Base-by-base conservation (phyloP, 2,888 invertebrate genomes). In the Aphrophora alni region DNA sequence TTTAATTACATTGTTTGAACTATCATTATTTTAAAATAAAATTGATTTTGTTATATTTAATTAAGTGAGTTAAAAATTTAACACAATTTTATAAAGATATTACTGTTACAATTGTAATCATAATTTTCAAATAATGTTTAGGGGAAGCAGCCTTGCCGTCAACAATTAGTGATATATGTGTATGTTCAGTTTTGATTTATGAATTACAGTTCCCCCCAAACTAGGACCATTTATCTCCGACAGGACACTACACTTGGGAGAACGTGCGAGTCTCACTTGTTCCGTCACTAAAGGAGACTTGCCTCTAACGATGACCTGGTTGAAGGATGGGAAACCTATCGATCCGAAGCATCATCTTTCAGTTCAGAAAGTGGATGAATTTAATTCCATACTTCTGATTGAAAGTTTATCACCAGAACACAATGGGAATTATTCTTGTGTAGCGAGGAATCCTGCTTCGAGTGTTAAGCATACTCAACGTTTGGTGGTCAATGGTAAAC, bases 381-480 rank as follows among this genome's bases (percentile, higher is more conserved):
- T 92, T 89, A 94, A 93, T 91, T 93, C 93, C 90, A 93, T 94
- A 89, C 91, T 94, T 89, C 93, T 93, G 88, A 93, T 94, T 88
- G 93, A 94, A 88, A 93, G 92, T 88, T 90, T 94, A 86, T 92
- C 92, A 86, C 93, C 93, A 87, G 93, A 93, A 88, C 94, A 94
- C 89, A 93, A 93, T 85, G 94, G 95, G 88, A 94, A 94, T 89
- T 94, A 94, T 89, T 92, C 93, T 83, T 94, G 94, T 89, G 92
- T 92, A 86, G 94, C 93, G 85, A 91, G 92, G 86, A 94, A 94
- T 89, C 90, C 91, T 86, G 94, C 93, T 82, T 93, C 93, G 85
- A 92, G 93, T 89, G 93, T 93, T 88, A 92, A 93, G 86, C 93
- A 93, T 88, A 92, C 93, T 83, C 93, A 93, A 88, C 92, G 92